These are phyloP conservation scores for Psylliodes chrysocephalus DNA, from an alignment of 2,888 invertebrate genomes.

Conservation along the genomic window DNA sequence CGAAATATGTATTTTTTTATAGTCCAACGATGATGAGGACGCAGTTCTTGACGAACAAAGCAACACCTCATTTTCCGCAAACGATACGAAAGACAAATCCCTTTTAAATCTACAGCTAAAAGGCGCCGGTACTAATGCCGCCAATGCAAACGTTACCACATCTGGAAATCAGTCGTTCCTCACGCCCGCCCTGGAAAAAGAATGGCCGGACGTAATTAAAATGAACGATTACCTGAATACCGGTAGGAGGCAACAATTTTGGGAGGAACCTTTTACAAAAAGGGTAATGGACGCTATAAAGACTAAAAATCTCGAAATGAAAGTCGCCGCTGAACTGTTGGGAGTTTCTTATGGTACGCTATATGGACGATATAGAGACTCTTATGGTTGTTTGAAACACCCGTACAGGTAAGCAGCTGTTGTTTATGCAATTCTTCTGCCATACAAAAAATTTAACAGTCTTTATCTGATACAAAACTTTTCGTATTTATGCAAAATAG, in stretches of 20 bases:
- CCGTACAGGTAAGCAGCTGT: conserved; percentile 84
- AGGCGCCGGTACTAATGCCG: conserved; percentile 42
- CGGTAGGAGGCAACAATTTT: conserved; percentile 88
- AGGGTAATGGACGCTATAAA: conserved; percentile 90
- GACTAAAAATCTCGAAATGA: conserved; percentile 92
- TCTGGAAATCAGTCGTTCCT: conserved; percentile 56
- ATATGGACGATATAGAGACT: conserved; percentile 89
- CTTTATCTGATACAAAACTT: no score
- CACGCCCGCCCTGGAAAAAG: conserved; percentile 62
- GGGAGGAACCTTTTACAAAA: conserved; percentile 91
- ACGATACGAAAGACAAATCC: conserved; percentile 41
- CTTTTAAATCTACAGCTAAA: conserved; percentile 51
- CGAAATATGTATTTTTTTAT: conserved; percentile 21
- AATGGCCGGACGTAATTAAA: conserved; percentile 79
- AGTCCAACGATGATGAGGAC: conserved; percentile 52
- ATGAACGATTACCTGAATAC: conserved; percentile 88
- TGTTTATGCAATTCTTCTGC: no score
- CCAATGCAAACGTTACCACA: conserved; percentile 52
- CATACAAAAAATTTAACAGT: no score
- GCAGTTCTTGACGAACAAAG: conserved; percentile 51
- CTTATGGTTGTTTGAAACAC: conserved; percentile 87
- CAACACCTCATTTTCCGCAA: conserved; percentile 50
- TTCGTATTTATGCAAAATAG: no score
- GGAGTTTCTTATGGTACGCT: conserved; percentile 92
- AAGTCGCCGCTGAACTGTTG: conserved; percentile 88